Evolutionary conservation across 2,113 vertebrate species (phyloP).

Genomic region (Podarcis cretensis): DNA sequence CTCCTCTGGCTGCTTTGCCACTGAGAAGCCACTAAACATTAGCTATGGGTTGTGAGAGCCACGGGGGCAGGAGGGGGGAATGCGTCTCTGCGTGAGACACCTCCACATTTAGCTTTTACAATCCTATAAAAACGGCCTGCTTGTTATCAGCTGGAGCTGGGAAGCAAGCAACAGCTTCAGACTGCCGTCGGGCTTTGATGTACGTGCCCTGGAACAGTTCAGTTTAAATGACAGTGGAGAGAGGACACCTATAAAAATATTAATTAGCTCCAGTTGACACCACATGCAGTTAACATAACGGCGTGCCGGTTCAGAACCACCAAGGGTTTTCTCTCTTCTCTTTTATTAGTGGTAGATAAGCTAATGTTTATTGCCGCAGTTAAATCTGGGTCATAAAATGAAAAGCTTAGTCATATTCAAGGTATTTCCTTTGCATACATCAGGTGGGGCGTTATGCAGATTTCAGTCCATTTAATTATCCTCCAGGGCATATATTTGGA

Average conservation of each 20-base stretch:
- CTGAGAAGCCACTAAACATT: constrained; percentile 46
- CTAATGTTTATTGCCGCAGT: constrained; percentile 80
- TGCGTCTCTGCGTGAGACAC: constrained; percentile 68
- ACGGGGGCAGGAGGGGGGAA: constrained; percentile 35
- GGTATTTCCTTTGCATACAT: constrained; percentile 50
- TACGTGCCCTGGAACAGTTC: constrained; percentile 75
- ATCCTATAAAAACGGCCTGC: constrained; percentile 78
- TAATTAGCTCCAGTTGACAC: constrained; percentile 84
- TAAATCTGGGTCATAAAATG: constrained; percentile 74
- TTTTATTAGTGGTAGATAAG: constrained; percentile 82
- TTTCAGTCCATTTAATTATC: not conserved
- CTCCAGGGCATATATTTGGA: not conserved
- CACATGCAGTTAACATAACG: constrained; percentile 73
- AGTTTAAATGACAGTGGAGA: constrained; percentile 73
- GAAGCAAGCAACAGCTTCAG: constrained; percentile 63
- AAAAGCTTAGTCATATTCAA: constrained; percentile 46
- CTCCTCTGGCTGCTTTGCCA: constrained; percentile 56
- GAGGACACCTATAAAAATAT: constrained; percentile 84
- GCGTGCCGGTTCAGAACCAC: constrained; percentile 68
- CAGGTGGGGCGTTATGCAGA: constrained; percentile 39
- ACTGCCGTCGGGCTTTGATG: constrained; percentile 73
- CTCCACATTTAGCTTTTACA: constrained; percentile 74
- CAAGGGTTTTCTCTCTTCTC: constrained; percentile 41
- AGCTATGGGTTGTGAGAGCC: constrained; percentile 55
- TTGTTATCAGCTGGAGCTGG: constrained; percentile 73